phyloP scores from a whole-genome alignment of 1,140 invertebrate genomes.

The Atopsyche davidsoni region DNA sequence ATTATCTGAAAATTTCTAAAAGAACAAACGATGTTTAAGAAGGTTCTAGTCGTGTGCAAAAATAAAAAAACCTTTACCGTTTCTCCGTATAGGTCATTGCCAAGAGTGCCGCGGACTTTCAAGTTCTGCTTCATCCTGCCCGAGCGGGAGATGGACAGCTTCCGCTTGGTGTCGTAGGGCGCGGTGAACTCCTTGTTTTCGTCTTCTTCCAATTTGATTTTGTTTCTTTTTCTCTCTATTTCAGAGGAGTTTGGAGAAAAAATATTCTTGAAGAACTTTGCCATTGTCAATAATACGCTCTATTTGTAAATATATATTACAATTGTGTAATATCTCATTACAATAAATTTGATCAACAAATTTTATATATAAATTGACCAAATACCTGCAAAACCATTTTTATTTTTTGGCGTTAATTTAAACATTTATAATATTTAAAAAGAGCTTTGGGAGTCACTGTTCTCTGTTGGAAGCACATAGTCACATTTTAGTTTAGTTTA shows the following conservation, averaged over 20 bases:
- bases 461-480: too few relatives aligned
- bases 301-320: too few relatives aligned
- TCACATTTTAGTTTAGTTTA: too few relatives aligned
- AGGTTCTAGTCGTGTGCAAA: not conserved
- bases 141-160: constrained; percentile 44
- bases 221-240: constrained; percentile 35
- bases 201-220: constrained; percentile 32
- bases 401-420: too few relatives aligned
- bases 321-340: too few relatives aligned
- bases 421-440: too few relatives aligned
- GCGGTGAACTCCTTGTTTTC: constrained; percentile 29
- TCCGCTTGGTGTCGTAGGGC: constrained; percentile 36
- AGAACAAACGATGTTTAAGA: too few relatives aligned
- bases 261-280: constrained; percentile 41
- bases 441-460: too few relatives aligned
- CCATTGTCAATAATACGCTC: constrained; percentile 33
- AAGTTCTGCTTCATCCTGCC: constrained; percentile 44
- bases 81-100: constrained; percentile 41
- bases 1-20: too few relatives aligned
- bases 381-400: too few relatives aligned
- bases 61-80: constrained; percentile 30
- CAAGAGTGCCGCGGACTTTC: constrained; percentile 38
- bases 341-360: too few relatives aligned
- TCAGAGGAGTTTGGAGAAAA: constrained; percentile 31
- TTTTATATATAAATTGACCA: too few relatives aligned